Evolutionary conservation across 1,140 invertebrate species (phyloP), one percentile per base, ranked within the genome.

Genomic region (Zaprionus africanus): DNA sequence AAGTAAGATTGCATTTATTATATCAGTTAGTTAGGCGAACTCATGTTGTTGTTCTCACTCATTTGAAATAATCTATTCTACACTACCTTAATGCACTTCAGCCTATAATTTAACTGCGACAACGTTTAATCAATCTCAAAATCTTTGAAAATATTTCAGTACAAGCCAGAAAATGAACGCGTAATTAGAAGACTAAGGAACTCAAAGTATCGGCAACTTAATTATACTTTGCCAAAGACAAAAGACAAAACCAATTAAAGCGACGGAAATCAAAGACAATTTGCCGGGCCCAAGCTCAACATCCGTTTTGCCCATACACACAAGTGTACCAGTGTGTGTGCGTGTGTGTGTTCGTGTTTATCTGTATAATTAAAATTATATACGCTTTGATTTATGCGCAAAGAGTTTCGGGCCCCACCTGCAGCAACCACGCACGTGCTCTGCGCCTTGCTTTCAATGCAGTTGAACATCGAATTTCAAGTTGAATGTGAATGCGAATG

Each of bases 371-470:
- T 88, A 83, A 24, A 51, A 64, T 62, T 60, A 53, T 67, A 68
- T 74, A 34, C 65, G 73, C 66, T 73, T 90, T 90, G 85, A 81
- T 88, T 79, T 81, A 84, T 84, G 57, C 68, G 67, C 67, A 67
- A 62, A 12, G 36, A 12, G 36, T 26, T 57, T 68, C 65, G 38
- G 69, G 81, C 71, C 85, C 74, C 84, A 88, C 84, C 84, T 88
- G 81, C 70, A 57, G 51, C 59, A 15, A 17, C 59, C 78, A 70
- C 81, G 78, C 85, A 90, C 85, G 85, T 81, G 78, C 56, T 61
- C 11, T 58, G 13, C 26, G 56, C 43, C 60, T 68, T 59, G 54
- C 54, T 68, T 73, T 31, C 1, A 13, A 56, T 68, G 49, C 43
- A 61, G 75, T 61, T 78, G 67, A 76, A 85, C 64, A 75, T 66